Conservation (phyloP, 2,797 vertebrate genomes). For the Anguilla marmorata region DNA sequence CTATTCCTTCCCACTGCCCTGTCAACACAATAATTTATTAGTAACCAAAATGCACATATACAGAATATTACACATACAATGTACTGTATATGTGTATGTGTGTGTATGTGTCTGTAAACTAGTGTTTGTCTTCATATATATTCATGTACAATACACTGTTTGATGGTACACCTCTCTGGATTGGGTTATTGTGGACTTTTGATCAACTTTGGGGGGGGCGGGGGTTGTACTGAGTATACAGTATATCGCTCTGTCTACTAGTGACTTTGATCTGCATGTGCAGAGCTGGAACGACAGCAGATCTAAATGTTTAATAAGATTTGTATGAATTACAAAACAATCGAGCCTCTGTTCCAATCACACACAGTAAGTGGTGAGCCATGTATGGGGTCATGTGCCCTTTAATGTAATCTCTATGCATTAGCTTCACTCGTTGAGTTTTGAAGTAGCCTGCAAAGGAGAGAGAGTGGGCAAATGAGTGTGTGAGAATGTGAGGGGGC, state of each 20-base stretch:
- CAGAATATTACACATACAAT: background rate
- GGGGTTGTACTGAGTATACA: no score
- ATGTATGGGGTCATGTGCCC: background rate
- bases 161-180: background rate
- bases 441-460: background rate
- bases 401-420: background rate
- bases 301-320: slow-evolving; percentile 11
- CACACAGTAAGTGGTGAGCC: background rate
- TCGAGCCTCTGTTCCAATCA: slow-evolving; percentile 1
- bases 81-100: background rate
- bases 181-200: background rate
- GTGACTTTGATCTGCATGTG: background rate
- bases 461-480: background rate
- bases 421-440: background rate
- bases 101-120: no score
- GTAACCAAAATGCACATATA: no score
- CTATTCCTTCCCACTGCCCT: no score
- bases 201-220: no score
- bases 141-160: no score
- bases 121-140: no score
- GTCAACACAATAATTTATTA: no score
- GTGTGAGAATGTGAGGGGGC: background rate
- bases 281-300: background rate
- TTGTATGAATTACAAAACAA: slow-evolving; percentile 11
- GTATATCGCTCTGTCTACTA: no score